Base-by-base conservation (phyloP, 2,888 invertebrate species). In the Cynaeus angustus region DNA sequence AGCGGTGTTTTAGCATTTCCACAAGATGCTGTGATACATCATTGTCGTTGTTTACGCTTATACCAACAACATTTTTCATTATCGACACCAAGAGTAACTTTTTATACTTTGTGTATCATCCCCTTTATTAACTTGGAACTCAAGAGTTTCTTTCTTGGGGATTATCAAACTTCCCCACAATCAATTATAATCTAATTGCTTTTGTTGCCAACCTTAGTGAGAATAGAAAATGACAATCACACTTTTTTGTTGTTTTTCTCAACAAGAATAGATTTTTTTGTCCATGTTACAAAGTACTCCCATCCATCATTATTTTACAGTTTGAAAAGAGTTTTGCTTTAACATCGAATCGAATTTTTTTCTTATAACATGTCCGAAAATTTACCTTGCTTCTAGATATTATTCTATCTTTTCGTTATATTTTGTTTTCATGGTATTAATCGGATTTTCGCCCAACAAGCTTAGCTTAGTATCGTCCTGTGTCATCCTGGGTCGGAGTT, bases 1-100 rank as follows among this genome's bases (percentile, higher is more conserved):
- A 66, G 48, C 58, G 58, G 56, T 69, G 66, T 66, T 70, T 70
- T 70, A 69, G 66, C 58, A 65, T 59, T 55, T 52, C 55, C 38
- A 41, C 61, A 14, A 61, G 52, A 64, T 30, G 53, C 43, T 16
- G 53, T 46, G 46, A 55, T 62, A 48, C 55, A 65, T 65, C 53
- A 55, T 65, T 65, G 64, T 64, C 50, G 41, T 64, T 65, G 61
- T 61, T 61, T 53, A 53, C 53, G 45, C 45, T 33, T 48, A 10
- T 41, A 53, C 13, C 46, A 37, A 45, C 53, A 10, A 12, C 53
- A 65, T 65, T 65, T 65, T 53, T 65, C 65, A 65, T 65, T 65
- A 53, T 55, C 50, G 61, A 48, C 48, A 30, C 38, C n/a, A 46
- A 8, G 41, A 30, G 59, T 61, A 45, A 21, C 21, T 50, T 61